phyloP scores from a whole-genome alignment of 2,888 invertebrate genomes.

The Polylopha cassiicola region DNA sequence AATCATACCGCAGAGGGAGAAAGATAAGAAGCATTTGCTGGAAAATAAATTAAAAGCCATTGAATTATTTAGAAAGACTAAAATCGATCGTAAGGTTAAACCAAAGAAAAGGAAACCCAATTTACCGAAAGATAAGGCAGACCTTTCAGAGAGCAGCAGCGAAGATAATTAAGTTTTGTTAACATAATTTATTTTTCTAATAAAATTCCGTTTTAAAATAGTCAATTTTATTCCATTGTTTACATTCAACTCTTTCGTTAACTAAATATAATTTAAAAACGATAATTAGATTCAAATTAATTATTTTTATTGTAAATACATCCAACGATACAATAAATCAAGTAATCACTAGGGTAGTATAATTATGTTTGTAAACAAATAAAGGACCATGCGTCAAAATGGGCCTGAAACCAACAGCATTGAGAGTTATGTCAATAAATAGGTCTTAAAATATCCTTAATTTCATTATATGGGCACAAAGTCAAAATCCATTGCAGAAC shows the following conservation, averaged over 20 bases:
- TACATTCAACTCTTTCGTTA: slow-evolving; percentile 49
- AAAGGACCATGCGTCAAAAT: too few species aligned
- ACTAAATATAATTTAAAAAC: slow-evolving; percentile 45
- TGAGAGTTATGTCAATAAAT: too few species aligned
- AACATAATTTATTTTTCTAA: slow-evolving; percentile 23
- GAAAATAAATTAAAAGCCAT: slow-evolving; percentile 86
- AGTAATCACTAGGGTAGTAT: too few species aligned
- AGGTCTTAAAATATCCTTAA: too few species aligned
- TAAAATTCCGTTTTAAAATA: slow-evolving; percentile 57
- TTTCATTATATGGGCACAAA: too few species aligned
- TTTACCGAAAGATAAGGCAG: slow-evolving; percentile 78
- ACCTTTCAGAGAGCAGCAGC: slow-evolving; percentile 81
- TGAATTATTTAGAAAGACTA: slow-evolving; percentile 82
- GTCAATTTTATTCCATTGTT: slow-evolving; percentile 68
- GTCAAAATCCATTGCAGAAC: too few species aligned
- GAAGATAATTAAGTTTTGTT: slow-evolving; percentile 61
- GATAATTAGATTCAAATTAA: slow-evolving; percentile 27
- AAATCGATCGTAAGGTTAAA: slow-evolving; percentile 76
- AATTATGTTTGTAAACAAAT: slow-evolving; percentile 20
- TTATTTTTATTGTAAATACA: slow-evolving; percentile 16
- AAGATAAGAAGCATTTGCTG: slow-evolving; percentile 79
- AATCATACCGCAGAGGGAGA: slow-evolving; percentile 85
- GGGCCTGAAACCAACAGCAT: too few species aligned
- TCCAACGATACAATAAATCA: too few species aligned
- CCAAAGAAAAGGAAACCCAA: slow-evolving; percentile 57